Evolutionary conservation across 2,113 vertebrate genomes (phyloP), one percentile per base, ranked within the genome.

Genomic region (Toxotes chatareus): DNA sequence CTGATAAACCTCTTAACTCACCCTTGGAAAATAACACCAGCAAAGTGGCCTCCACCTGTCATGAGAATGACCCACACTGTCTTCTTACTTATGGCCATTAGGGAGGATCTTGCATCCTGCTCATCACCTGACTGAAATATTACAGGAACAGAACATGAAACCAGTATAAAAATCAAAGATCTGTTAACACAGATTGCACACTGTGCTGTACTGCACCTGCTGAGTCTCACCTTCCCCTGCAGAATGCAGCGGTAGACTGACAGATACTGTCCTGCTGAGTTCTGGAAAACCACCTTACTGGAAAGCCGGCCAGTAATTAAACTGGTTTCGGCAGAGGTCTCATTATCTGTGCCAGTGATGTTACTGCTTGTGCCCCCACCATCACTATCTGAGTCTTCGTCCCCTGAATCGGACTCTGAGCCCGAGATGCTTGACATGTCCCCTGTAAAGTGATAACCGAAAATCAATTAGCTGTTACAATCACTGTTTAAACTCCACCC

Each of bases 341-440:
- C 85, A 19, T 70, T 76, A 27, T 16, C 63, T 0, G 78, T 88
- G 40, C 82, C 32, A 0, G 56, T 46, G 1, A 87, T 21, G 14
- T 73, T 73, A 7, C 62, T 69, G 61, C 62, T 84, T 5, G 19
- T 61, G 0, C 46, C 90, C 38, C 91, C 93, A 4, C 80, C 77
- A 40, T 94, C 89, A 1, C 68, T 72, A 7, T 93, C 88, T 0
- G 85, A 93, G 34, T 76, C 89, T 7, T 94, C 94, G 0, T 91
- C 89, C 13, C 96, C 96, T 0, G 96, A 97, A 86, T 97, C 97
- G 0, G 96, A 97, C 85, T 98, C 97, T 0, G 98, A 99, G 13
- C 97, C 98, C 0, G 98, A 99, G 89, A 99, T 99, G 83, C 98
- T 99, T 42, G 98, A 99, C 88, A 99, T 76, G 49, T 99, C 97